Conservation (phyloP, 2,797 vertebrate genomes). For the Diplodus puntazzo region DNA sequence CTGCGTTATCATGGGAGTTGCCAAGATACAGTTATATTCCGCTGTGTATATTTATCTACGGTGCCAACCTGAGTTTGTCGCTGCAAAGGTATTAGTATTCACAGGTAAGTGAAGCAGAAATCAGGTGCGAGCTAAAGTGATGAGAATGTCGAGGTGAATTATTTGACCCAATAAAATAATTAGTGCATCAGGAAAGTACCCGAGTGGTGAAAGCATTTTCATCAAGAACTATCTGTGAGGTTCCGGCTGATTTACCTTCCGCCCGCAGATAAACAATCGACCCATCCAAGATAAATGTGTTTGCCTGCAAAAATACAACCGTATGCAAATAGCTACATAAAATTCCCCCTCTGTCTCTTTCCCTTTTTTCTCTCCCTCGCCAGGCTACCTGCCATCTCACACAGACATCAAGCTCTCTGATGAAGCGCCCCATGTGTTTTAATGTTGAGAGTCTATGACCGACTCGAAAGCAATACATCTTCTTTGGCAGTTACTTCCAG, state of each 20-base stretch:
- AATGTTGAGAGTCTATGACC: slow-evolving; percentile 83
- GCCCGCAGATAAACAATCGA: slow-evolving; percentile 74
- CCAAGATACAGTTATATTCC: slow-evolving; percentile 50
- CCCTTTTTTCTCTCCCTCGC: slow-evolving; percentile 72
- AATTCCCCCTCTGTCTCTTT: slow-evolving; percentile 69
- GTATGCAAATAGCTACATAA: slow-evolving; percentile 80
- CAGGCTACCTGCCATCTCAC: slow-evolving; percentile 86
- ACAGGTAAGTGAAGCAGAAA: slow-evolving; percentile 71
- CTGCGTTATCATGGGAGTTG: slow-evolving; percentile 32
- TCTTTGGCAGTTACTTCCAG: slow-evolving; percentile 86
- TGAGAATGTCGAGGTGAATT: slow-evolving; percentile 76
- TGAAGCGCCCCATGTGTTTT: slow-evolving; percentile 86
- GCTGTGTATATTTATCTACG: slow-evolving; percentile 53
- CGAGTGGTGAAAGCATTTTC: slow-evolving; percentile 81
- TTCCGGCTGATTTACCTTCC: slow-evolving; percentile 79
- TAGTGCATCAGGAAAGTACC: slow-evolving; percentile 72
- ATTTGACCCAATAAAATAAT: slow-evolving; percentile 83
- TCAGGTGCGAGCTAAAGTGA: slow-evolving; percentile 67
- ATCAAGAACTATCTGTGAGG: slow-evolving; percentile 75
- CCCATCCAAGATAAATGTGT: slow-evolving; percentile 78
- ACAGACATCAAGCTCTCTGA: slow-evolving; percentile 85
- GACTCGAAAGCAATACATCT: slow-evolving; percentile 86
- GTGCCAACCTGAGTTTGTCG: slow-evolving; percentile 47
- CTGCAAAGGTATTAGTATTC: slow-evolving; percentile 55
- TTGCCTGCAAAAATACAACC: slow-evolving; percentile 72